Evolutionary conservation across 2,113 vertebrate species (phyloP).

Genomic region (Ptyas mucosa): DNA sequence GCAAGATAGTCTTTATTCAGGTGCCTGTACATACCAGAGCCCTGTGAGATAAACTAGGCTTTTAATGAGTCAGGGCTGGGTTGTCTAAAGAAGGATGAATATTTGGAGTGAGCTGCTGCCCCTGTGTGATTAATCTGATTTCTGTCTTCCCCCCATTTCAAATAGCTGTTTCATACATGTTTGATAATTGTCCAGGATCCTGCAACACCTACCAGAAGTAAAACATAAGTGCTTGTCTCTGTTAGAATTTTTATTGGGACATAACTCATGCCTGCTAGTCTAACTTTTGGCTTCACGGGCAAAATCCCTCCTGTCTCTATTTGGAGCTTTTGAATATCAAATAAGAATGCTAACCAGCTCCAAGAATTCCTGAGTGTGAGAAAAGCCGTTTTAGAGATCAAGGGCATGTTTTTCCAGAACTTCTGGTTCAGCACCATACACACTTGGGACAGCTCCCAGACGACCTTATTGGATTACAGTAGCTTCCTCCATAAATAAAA

Average conservation of each 20-base stretch:
- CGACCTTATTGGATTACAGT: neutral
- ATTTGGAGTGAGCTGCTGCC: neutral
- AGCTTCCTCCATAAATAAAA: neutral
- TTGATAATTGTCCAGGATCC: neutral
- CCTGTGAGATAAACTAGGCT: neutral
- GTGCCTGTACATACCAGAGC: neutral
- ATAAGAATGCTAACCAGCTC: neutral
- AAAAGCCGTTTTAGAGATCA: neutral
- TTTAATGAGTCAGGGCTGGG: neutral
- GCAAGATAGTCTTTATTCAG: neutral
- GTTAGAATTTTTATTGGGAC: neutral
- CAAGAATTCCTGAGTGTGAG: neutral
- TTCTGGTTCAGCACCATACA: slow-evolving; percentile 16
- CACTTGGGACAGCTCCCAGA: slow-evolving; percentile 30
- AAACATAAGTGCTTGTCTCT: neutral
- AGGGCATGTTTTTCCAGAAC: too few relatives aligned
- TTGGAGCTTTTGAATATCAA: neutral
- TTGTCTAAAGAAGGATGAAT: neutral
- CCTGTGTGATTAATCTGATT: neutral
- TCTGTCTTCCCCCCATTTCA: neutral
- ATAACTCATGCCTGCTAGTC: neutral
- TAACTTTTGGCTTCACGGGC: neutral
- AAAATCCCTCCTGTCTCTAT: neutral
- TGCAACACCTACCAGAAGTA: neutral
- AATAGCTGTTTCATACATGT: neutral